Percentiles rank a stretch among this genome's conserved stretches.
Evolutionary conservation across 1,140 invertebrate species (phyloP).

Genomic region (Drosophila varians): DNA sequence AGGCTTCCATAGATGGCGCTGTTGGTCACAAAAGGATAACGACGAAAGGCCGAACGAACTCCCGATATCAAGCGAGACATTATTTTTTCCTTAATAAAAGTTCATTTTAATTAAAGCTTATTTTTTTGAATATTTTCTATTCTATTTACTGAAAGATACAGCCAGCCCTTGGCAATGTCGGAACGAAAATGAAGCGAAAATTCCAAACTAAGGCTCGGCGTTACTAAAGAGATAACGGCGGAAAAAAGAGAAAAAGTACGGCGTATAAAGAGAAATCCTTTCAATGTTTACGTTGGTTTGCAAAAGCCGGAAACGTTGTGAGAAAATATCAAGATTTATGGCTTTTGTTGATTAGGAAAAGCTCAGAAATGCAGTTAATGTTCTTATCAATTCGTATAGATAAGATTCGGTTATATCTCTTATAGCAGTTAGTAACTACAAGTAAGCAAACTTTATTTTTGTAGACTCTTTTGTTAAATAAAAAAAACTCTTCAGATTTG

Average conservation of each 20-base stretch:
- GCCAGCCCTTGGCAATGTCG: conserved; percentile 29
- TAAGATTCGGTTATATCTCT: conserved; percentile 16
- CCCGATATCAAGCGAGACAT: conserved; percentile 56
- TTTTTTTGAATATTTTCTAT: not conserved
- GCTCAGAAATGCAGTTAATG: conserved; percentile 15
- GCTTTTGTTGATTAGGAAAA: conserved; percentile 32
- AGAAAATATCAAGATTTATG: conserved; percentile 5
- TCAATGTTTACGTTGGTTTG: conserved; percentile 8
- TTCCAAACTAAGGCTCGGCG: conserved; percentile 38
- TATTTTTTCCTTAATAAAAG: not conserved
- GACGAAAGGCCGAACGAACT: conserved; percentile 80
- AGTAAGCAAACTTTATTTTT: not conserved
- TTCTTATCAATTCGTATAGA: conserved; percentile 23
- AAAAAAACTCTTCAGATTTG: not conserved
- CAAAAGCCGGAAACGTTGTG: not conserved
- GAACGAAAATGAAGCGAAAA: conserved; percentile 40
- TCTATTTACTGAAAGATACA: conserved; percentile 11
- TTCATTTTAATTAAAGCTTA: not conserved
- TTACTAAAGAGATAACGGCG: conserved; percentile 8
- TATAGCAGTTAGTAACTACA: conserved; percentile 6
- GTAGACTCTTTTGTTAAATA: not conserved
- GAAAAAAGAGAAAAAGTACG: not conserved
- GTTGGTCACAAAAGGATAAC: conserved; percentile 88
- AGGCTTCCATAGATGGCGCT: conserved; percentile 90
- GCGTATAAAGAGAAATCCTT: conserved; percentile 7